Base-by-base conservation (phyloP, 2,888 invertebrate genomes). In the Dorcus parallelipipedus region DNA sequence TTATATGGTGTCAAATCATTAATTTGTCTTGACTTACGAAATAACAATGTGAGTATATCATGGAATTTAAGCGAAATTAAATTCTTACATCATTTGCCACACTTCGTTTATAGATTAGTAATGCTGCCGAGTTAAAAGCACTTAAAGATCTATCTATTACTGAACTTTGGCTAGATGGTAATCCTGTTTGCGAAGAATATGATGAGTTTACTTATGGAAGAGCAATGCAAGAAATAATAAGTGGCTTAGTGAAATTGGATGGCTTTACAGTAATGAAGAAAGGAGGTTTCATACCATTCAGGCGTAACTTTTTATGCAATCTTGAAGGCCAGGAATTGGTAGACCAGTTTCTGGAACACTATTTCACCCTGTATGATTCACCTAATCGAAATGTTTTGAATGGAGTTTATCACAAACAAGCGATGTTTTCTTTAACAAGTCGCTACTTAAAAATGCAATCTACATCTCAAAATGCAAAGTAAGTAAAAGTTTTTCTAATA, bases 181-280 rank as follows among this genome's bases (percentile, higher is more conserved):
- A 91, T 78, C 88, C 88, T 0, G 66, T 91, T 0, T 89, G 90
- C 70, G 81, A 82, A 52, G 83, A 85, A 66, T 87, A 84, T 68
- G 84, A 83, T 53, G 80, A 84, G 0, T 73, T 77, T 0, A 77
- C 82, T 3, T 92, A 91, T 70, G 77, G 88, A 9, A 81, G 82
- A 48, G 80, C 81, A 1, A 70, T 83, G 0, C 81, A 73, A 61
- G 76, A 78, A 64, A 77, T 84, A 60, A 86, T 84, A 66, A 82
- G 84, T 0, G 70, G 75, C 47, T 61, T 88, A 42, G 72, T 66
- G 41, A 80, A 79, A 65, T 72, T 87, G 65, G 59, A 59, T 38
- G 59, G 56, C 9, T 38, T 48, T 23, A 38, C 26, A 23, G 41
- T 59, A 26, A 23, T 26, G 3, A 42, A 8, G n/a, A 52, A 52